These are phyloP conservation scores for Channa argus DNA, from an alignment of 2,113 vertebrate species.

Conservation along the genomic window DNA sequence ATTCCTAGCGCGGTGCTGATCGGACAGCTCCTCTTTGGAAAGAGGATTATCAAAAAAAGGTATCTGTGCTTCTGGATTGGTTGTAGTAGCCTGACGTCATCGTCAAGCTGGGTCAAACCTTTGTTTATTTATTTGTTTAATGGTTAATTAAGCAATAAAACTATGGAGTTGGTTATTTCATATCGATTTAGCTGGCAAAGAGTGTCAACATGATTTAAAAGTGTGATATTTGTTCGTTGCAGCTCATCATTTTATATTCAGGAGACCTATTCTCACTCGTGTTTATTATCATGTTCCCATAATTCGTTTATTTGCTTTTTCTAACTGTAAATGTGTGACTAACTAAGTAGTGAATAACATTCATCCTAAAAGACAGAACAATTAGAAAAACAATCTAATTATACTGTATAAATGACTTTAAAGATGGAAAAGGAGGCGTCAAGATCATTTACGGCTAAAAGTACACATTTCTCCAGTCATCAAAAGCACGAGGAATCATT, in stretches of 20 bases:
- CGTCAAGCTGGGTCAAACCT: constrained; percentile 7
- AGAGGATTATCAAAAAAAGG: constrained; percentile 73
- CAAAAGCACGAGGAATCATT: constrained; percentile 16
- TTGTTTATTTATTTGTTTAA: constrained; percentile 20
- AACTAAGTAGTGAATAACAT: too few relatives aligned
- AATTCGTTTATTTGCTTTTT: neutral
- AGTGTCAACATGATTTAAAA: too few relatives aligned
- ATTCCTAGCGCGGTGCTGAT: constrained; percentile 72
- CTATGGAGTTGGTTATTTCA: neutral
- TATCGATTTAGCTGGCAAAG: too few relatives aligned
- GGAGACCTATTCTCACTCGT: neutral
- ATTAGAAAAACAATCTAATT: too few relatives aligned
- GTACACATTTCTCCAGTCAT: neutral
- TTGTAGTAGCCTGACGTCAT: constrained; percentile 73
- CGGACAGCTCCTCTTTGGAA: constrained; percentile 69
- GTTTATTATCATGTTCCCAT: neutral
- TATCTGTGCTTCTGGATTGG: constrained; percentile 66
- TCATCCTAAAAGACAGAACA: too few relatives aligned
- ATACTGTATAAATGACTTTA: too few relatives aligned
- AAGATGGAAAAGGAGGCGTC: too few relatives aligned
- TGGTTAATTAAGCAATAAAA: constrained; percentile 10
- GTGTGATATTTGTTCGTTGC: too few relatives aligned
- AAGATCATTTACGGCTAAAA: neutral
- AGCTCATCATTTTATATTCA: too few relatives aligned
- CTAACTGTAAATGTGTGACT: neutral